Conservation (phyloP, 2,113 vertebrate genomes). For the Rhabdomys dilectus region DNA sequence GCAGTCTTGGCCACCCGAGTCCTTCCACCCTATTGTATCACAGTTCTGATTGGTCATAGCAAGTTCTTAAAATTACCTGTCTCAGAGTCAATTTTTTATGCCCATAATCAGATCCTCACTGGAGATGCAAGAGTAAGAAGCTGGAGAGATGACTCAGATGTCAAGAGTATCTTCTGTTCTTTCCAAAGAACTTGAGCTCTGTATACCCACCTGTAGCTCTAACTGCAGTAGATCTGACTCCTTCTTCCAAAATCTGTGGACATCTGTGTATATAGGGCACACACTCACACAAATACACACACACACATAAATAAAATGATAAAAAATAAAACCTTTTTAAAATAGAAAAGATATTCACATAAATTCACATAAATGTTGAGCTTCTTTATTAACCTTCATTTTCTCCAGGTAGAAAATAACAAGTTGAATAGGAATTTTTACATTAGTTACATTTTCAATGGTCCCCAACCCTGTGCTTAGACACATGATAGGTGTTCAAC, state of each 20-base stretch:
- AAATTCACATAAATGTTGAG: neutral
- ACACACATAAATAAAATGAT: neutral
- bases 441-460: neutral
- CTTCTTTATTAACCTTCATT: neutral
- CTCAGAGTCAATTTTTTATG: neutral
- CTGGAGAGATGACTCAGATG: too few relatives aligned
- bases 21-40: too few relatives aligned
- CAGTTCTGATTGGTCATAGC: neutral
- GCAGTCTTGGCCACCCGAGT: fast-evolving
- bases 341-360: neutral
- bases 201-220: neutral
- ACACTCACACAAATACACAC: neutral
- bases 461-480: neutral
- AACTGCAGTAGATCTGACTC: neutral
- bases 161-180: neutral
- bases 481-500: neutral
- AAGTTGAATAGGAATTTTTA: neutral
- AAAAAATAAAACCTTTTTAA: neutral
- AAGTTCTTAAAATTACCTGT: neutral
- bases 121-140: neutral
- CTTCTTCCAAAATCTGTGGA: neutral
- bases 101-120: constrained; percentile 7
- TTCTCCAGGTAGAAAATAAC: neutral
- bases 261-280: too few relatives aligned
- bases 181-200: neutral